Percentiles rank a stretch among this genome's conserved stretches.
Evolutionary conservation across 2,888 invertebrate genomes (phyloP).

Genomic region (Sminthurides aquaticus): DNA sequence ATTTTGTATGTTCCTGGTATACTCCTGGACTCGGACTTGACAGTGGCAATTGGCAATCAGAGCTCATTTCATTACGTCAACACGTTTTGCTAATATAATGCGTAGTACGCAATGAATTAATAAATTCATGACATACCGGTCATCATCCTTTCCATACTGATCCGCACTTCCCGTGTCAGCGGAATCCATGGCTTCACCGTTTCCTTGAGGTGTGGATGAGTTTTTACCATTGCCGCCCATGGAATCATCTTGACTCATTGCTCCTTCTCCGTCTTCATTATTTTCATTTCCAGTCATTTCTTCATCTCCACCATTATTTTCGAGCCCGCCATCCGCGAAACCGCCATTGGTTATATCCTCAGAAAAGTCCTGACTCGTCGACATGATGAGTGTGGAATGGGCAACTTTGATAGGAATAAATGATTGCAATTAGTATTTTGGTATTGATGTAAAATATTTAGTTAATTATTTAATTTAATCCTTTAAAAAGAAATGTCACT

Average conservation of each 20-base stretch:
- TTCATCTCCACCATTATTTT: conserved; percentile 36
- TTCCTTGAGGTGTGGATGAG: conserved; percentile 52
- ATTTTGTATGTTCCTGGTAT: too few species aligned
- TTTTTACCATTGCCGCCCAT: conserved; percentile 32
- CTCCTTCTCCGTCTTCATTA: conserved; percentile 25
- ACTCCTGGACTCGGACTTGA: too few species aligned
- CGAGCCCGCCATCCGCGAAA: conserved; percentile 31
- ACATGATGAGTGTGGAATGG: too few species aligned
- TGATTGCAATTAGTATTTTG: too few species aligned
- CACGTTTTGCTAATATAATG: too few species aligned
- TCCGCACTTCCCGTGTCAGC: conserved; percentile 65
- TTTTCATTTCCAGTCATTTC: conserved; percentile 33
- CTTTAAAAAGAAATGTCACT: too few species aligned
- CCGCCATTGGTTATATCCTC: conserved; percentile 43
- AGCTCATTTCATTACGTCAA: too few species aligned
- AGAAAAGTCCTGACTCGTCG: conserved; percentile 40
- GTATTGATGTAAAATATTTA: too few species aligned
- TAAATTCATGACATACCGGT: conserved; percentile 46
- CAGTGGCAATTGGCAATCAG: too few species aligned
- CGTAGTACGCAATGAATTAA: too few species aligned
- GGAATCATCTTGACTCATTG: conserved; percentile 40
- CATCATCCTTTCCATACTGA: conserved; percentile 71
- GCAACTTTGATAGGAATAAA: too few species aligned
- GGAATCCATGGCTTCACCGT: conserved; percentile 61
- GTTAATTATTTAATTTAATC: too few species aligned